These are phyloP conservation scores for Halisarca cf. caerulea DNA, from an alignment of 37 sponge, comb jelly and placozoan genomes.

Conservation along the genomic window DNA sequence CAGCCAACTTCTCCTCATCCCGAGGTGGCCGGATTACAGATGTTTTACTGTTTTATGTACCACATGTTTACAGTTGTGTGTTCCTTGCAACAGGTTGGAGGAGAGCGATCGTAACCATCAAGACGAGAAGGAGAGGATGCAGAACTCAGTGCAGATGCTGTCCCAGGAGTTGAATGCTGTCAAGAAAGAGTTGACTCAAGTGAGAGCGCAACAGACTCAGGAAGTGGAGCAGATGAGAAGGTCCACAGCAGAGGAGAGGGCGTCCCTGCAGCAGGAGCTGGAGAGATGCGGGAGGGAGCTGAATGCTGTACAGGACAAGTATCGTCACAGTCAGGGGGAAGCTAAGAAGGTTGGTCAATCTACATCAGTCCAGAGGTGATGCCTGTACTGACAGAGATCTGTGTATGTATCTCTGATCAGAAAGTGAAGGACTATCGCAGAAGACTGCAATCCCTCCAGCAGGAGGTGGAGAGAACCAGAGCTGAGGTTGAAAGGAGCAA, in stretches of 20 bases:
- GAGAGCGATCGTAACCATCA: neutral
- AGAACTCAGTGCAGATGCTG: neutral
- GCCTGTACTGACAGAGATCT: too few relatives aligned
- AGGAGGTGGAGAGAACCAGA: neutral
- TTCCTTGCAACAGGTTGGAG: conserved; percentile 1
- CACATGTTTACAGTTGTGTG: too few relatives aligned
- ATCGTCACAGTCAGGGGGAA: neutral
- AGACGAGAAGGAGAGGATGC: neutral
- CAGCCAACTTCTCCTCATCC: too few relatives aligned
- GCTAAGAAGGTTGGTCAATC: neutral
- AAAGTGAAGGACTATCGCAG: neutral
- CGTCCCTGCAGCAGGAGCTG: conserved; percentile 9
- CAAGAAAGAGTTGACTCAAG: neutral
- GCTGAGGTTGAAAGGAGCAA: neutral
- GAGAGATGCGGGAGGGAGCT: neutral
- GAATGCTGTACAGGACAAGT: neutral
- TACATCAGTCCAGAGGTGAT: too few relatives aligned
- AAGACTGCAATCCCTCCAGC: neutral
- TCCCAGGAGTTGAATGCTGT: neutral
- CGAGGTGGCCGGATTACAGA: too few relatives aligned
- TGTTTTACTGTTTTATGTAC: too few relatives aligned
- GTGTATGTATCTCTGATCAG: neutral
- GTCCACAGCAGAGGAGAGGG: neutral
- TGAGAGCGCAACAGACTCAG: neutral
- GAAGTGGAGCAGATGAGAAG: neutral